Percentiles rank a stretch among this genome's conserved stretches.
Conservation (phyloP, 2,113 vertebrate genomes). For the Felis chaus region DNA sequence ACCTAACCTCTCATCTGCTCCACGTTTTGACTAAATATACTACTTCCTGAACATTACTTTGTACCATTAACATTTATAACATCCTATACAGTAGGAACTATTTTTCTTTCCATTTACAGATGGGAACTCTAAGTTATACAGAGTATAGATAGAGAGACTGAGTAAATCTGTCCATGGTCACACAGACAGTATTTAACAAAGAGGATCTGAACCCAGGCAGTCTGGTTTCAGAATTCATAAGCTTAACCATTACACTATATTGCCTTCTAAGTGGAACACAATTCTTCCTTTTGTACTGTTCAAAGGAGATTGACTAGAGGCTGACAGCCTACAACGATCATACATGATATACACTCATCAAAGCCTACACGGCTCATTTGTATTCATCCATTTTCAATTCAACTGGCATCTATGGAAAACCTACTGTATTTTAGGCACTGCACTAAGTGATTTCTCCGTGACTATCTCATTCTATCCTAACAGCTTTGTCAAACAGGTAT, state of each 20-base stretch:
- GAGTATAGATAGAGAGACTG: background rate
- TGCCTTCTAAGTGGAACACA: background rate
- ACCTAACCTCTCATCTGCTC: background rate
- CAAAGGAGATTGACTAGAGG: background rate
- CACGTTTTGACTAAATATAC: background rate
- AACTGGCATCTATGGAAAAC: background rate
- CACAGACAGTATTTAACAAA: background rate
- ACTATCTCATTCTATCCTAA: background rate
- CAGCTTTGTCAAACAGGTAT: background rate
- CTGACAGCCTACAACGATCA: background rate
- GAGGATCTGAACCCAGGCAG: background rate
- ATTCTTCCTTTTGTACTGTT: background rate
- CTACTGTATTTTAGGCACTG: background rate
- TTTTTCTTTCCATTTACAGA: background rate
- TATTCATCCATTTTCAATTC: background rate
- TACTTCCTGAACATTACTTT: background rate
- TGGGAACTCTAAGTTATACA: background rate
- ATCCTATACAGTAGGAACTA: background rate
- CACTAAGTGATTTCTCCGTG: background rate
- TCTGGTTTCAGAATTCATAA: background rate
- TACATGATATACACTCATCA: too few relatives aligned
- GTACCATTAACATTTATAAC: background rate
- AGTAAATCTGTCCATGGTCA: background rate
- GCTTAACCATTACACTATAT: background rate
- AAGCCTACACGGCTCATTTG: background rate